Percentiles rank a stretch among this genome's conserved stretches.
These are phyloP conservation scores for Chelonus insularis DNA, from an alignment of 1,140 invertebrate genomes.

Conservation along the genomic window DNA sequence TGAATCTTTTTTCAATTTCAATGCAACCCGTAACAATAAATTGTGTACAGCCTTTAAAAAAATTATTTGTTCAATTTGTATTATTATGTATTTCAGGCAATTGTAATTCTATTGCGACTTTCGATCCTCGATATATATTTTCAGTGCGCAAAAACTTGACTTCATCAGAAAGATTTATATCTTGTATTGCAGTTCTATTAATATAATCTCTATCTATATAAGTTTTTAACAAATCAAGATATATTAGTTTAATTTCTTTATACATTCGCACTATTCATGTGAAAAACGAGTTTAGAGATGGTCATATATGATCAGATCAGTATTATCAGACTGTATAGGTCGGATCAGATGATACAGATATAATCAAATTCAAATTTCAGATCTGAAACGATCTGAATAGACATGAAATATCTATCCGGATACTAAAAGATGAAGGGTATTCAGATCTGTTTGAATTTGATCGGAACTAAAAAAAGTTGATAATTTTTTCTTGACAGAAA, in stretches of 20 bases:
- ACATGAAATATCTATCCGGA: too few relatives aligned
- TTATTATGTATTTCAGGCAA: slow-evolving; percentile 32
- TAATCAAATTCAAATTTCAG: too few relatives aligned
- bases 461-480: too few relatives aligned
- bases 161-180: slow-evolving; percentile 22
- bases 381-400: too few relatives aligned
- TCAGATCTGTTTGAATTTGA: too few relatives aligned
- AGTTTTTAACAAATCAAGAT: slow-evolving; percentile 19
- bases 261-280: too few relatives aligned
- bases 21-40: slow-evolving; percentile 43
- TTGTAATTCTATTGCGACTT: slow-evolving; percentile 24
- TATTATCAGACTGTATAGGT: too few relatives aligned
- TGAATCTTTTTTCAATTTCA: slow-evolving; percentile 42
- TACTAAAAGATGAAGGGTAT: too few relatives aligned
- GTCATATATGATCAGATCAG: too few relatives aligned
- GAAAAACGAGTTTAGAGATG: too few relatives aligned
- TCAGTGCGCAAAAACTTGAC: slow-evolving; percentile 3
- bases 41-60: slow-evolving; percentile 30
- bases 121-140: slow-evolving; percentile 23
- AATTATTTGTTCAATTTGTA: slow-evolving; percentile 27
- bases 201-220: slow-evolving; percentile 20
- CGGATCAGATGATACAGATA: too few relatives aligned
- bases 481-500: too few relatives aligned
- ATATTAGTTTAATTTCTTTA: slow-evolving; percentile 26
- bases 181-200: slow-evolving; percentile 9